These are phyloP conservation scores for Galerucella nymphaeae DNA, from an alignment of 2,888 invertebrate genomes.

Conservation along the genomic window DNA sequence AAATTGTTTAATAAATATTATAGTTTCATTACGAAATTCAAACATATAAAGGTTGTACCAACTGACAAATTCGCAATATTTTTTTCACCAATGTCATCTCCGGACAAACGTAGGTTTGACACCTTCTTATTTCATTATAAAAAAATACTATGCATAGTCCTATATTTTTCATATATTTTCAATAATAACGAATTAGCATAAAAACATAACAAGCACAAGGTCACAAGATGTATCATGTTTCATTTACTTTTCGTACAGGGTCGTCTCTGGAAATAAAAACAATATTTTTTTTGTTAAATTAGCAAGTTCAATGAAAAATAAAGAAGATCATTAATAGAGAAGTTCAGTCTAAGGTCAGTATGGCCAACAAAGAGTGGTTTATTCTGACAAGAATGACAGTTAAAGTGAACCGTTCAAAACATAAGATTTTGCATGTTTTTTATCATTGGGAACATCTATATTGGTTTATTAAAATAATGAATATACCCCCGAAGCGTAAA, in stretches of 20 bases:
- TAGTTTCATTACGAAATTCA: background rate
- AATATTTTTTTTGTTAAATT: too few relatives aligned
- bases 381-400: too few relatives aligned
- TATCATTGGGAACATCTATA: too few relatives aligned
- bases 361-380: too few relatives aligned
- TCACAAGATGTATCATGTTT: slow-evolving; percentile 38
- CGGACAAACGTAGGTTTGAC: slow-evolving; percentile 16
- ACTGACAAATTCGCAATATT: background rate
- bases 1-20: too few relatives aligned
- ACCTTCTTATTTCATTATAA: slow-evolving; percentile 8
- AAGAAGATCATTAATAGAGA: too few relatives aligned
- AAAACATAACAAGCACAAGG: slow-evolving; percentile 45
- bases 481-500: too few relatives aligned
- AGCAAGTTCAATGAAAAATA: too few relatives aligned
- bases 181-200: slow-evolving; percentile 36
- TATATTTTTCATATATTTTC: slow-evolving; percentile 26
- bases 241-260: slow-evolving; percentile 12
- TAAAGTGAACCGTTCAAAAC: too few relatives aligned
- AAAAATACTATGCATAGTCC: background rate
- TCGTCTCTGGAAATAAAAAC: background rate
- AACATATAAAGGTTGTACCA: background rate
- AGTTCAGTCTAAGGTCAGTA: too few relatives aligned
- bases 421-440: too few relatives aligned
- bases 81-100: slow-evolving; percentile 15
- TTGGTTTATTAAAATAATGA: too few relatives aligned